Percentiles rank a stretch among this genome's conserved stretches.
These are phyloP conservation scores for Megalops cyprinoides DNA, from an alignment of 2,797 vertebrate species.

Conservation along the genomic window DNA sequence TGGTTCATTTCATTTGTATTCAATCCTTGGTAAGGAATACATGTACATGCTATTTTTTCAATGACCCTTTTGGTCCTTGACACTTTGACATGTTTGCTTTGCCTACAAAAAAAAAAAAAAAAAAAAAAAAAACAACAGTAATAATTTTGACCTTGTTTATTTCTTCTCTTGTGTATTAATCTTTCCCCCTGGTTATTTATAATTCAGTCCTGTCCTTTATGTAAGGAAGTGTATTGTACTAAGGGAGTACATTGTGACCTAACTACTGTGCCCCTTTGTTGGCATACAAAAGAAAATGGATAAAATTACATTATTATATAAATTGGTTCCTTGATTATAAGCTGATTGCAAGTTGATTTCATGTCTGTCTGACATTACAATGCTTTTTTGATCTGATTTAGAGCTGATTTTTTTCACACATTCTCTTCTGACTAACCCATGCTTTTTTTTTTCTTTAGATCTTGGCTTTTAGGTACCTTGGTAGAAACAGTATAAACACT, in stretches of 20 bases:
- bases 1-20: constrained; percentile 63
- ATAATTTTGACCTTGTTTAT: constrained; percentile 61
- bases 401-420: not conserved
- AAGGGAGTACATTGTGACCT: not conserved
- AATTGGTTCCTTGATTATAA: too few relatives aligned
- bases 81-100: constrained; percentile 58
- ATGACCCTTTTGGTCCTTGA: constrained; percentile 30
- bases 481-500: too few relatives aligned
- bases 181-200: constrained; percentile 59
- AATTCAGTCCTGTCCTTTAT: constrained; percentile 59
- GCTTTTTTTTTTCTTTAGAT: too few relatives aligned
- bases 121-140: too few relatives aligned
- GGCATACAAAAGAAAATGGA: not conserved
- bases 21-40: constrained; percentile 63
- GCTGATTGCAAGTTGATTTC: too few relatives aligned
- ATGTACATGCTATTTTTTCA: constrained; percentile 40
- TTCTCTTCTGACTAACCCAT: too few relatives aligned
- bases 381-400: not conserved
- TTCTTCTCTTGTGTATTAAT: constrained; percentile 50
- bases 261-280: not conserved
- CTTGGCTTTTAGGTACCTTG: not conserved
- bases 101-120: too few relatives aligned
- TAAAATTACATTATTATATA: too few relatives aligned
- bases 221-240: constrained; percentile 11
- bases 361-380: not conserved